Evolutionary conservation across 2,888 invertebrate genomes (phyloP).

Genomic region (Mellilla xanthometata): DNA sequence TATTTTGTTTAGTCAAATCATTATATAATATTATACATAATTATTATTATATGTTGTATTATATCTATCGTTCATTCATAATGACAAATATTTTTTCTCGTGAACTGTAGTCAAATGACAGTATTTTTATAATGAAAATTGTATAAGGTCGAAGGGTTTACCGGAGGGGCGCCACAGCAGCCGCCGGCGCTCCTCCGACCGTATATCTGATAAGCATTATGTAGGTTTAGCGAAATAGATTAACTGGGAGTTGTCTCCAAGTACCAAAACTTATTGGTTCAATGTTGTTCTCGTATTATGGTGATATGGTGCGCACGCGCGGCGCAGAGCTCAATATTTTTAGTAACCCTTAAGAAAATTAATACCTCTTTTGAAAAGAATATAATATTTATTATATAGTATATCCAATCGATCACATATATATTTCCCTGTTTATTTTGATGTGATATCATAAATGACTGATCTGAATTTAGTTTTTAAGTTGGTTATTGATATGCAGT

Average conservation of each 20-base stretch:
- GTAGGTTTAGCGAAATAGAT: conserved; percentile 82
- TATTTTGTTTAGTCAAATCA: conserved; percentile 81
- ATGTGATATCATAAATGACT: conserved; percentile 85
- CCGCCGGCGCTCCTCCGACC: conserved; percentile 24
- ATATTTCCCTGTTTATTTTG: conserved; percentile 83
- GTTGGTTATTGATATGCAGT: conserved; percentile 82
- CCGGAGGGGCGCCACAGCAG: conserved; percentile 41
- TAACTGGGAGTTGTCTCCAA: conserved; percentile 75
- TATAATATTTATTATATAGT: conserved; percentile 74
- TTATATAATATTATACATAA: conserved; percentile 75
- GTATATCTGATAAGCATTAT: conserved; percentile 82
- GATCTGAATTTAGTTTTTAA: conserved; percentile 84
- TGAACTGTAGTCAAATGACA: conserved; percentile 83
- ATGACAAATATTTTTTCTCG: conserved; percentile 75
- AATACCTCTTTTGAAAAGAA: conserved; percentile 83
- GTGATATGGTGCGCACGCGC: conserved; percentile 78
- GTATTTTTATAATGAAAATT: conserved; percentile 83
- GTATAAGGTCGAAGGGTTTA: conserved; percentile 77
- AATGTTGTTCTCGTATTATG: conserved; percentile 80
- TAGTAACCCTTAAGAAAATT: conserved; percentile 82
- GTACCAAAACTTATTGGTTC: conserved; percentile 82
- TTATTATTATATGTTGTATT: conserved; percentile 66
- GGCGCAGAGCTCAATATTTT: conserved; percentile 83
- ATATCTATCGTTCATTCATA: conserved; percentile 75
- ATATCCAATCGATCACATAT: conserved; percentile 80